Evolutionary conservation across 2,797 vertebrate species (phyloP).

Genomic region (Borostomias antarcticus): DNA sequence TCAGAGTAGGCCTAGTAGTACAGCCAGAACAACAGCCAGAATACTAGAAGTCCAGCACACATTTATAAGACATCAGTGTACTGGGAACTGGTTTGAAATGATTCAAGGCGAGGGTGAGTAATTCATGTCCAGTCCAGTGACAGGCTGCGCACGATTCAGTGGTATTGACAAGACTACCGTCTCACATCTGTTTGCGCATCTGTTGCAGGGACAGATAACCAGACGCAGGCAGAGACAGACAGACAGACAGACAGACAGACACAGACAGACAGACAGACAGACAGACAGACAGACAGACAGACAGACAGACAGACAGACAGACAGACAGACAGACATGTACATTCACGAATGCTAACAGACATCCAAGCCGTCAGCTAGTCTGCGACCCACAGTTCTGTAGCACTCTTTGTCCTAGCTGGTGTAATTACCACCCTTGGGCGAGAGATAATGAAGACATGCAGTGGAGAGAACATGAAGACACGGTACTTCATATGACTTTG

Average conservation of each 20-base stretch:
- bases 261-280: not conserved
- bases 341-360: no score
- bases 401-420: no score
- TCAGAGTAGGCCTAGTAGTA: not conserved
- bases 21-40: not conserved
- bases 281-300: not conserved
- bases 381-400: no score
- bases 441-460: no score
- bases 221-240: not conserved
- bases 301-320: not conserved
- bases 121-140: not conserved
- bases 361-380: no score
- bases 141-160: not conserved
- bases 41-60: not conserved
- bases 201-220: no score
- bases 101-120: no score
- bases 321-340: not conserved
- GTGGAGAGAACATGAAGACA: not conserved
- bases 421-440: no score
- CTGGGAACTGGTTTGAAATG: not conserved
- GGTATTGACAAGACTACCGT: not conserved
- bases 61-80: not conserved
- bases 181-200: no score
- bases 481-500: not conserved
- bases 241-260: not conserved